Base-by-base conservation (phyloP, 2,888 invertebrate species). In the Alentia gelatinosa region DNA sequence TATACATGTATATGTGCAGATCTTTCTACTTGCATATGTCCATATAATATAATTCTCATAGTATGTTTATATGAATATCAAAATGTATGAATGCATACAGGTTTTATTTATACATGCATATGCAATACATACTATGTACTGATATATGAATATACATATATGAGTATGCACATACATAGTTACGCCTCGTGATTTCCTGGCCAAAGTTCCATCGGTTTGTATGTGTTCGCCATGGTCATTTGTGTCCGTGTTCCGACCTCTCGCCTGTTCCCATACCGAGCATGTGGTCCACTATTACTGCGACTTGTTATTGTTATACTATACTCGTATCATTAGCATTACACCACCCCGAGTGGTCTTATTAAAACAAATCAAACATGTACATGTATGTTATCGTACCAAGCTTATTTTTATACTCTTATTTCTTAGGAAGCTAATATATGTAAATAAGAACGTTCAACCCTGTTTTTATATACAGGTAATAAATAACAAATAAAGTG, bases 361-460 rank as follows among this genome's bases (percentile, higher is more conserved):
- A 42, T 50, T 47, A 26, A n/a, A 47, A 42, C 19, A 42, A 33
- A 86, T 50, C 30, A 30, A 84, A 5, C 84, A 86, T 86, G 86
- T 86, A 86, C 86, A 86, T 86, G 86, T 86, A 86, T 86, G 86
- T 86, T 86, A 86, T 23, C 47, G 86, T 47, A 86, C 47, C 86
- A 86, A 86, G 86, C 86, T 86, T 86, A 86, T 86, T 86, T 86
- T 86, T 86, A 86, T 86, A 86, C 86, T 86, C 86, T 86, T 86
- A 86, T 86, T 47, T 86, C 47, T 47, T 86, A 86, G 86, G 86
- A 47, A 42, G 47, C 47, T 33, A 50, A 86, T 86, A 86, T 86
- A 86, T 86, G 86, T 86, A 86, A 86, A 86, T 86, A 86, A 40
- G 30, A 86, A 86, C 12, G 86, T 86, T 86, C 86, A 86, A 86